Base-by-base conservation (phyloP, 2,888 invertebrate species). In the Shargacucullia verbasci region DNA sequence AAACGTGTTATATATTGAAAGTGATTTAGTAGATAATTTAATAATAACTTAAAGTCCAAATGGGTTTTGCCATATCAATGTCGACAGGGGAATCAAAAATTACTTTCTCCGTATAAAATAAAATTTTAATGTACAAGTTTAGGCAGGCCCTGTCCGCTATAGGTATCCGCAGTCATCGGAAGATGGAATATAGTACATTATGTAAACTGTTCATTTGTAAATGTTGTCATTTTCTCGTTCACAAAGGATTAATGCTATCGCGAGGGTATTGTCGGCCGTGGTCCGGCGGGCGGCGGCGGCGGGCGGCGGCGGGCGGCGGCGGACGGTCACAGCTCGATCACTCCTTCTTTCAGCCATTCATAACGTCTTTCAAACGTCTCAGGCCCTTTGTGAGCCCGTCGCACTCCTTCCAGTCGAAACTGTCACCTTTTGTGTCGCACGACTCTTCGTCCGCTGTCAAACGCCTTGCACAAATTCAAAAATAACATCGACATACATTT, bases 401-500 rank as follows among this genome's bases (percentile, higher is more conserved):
- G 74, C 80, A 87, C 88, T 89, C 89, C 88, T 89, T 87, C 87
- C 83, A 78, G 80, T 80, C 82, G 78, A 82, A 81, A 79, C 88
- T 90, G 92, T 92, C 92, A 91, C 87, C 92, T 88, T 84, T 92
- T 92, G 91, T 92, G 80, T 79, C 80, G 76, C 72, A 76, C 83
- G 82, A 82, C 81, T 84, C 84, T 83, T 78, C 81, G 86, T 88
- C 92, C 89, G 88, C 89, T 91, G 93, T 93, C 93, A 92, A 88
- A 91, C 86, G 89, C 86, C 91, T 94, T 94, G 94, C 94, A 94
- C 94, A 94, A 94, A 93, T 91, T 92, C 89, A 89, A 93, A 92
- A 93, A 93, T 89, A 93, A 93, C 91, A 92, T 89, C 84, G 84
- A 85, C 79, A 75, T 86, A 87, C 75, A 78, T 89, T 92, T 92